A percentile compares a stretch with the other conserved stretches of the same genome.
Evolutionary conservation across 2,797 vertebrate species (phyloP).

Genomic region (Cossypha niveicapilla): DNA sequence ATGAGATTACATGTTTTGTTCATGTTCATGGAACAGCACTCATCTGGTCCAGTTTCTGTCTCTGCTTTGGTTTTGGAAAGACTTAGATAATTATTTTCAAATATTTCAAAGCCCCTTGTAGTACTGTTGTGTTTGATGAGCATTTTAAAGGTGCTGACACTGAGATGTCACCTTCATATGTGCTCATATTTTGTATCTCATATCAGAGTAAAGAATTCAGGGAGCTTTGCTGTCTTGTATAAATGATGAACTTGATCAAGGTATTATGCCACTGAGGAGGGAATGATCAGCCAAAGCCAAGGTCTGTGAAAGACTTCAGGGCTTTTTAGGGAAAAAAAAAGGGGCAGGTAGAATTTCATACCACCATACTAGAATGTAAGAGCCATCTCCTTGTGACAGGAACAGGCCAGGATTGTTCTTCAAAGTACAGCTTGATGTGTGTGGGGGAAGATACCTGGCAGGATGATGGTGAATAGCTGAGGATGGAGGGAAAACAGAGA

Average conservation of each 20-base stretch:
- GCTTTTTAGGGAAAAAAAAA: background rate
- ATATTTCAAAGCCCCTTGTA: background rate
- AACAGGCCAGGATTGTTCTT: background rate
- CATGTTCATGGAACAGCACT: background rate
- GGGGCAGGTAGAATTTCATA: background rate
- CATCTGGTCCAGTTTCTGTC: background rate
- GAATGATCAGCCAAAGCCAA: background rate
- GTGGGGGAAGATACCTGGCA: background rate
- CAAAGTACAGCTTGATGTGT: background rate
- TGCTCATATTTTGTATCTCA: background rate
- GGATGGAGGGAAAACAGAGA: background rate
- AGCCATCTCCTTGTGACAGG: background rate
- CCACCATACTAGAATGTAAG: rapidly evolving
- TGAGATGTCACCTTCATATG: background rate
- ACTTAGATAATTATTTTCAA: background rate
- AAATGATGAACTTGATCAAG: background rate
- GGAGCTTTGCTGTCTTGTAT: background rate
- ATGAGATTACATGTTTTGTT: background rate
- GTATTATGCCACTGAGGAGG: background rate
- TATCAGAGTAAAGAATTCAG: background rate
- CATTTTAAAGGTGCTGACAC: background rate
- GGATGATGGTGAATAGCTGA: background rate
- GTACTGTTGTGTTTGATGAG: background rate
- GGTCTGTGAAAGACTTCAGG: background rate
- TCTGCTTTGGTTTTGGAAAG: slow-evolving; percentile 41